These are phyloP conservation scores for Enteromius paludinosus DNA, from an alignment of 2,797 vertebrate genomes.

Conservation along the genomic window DNA sequence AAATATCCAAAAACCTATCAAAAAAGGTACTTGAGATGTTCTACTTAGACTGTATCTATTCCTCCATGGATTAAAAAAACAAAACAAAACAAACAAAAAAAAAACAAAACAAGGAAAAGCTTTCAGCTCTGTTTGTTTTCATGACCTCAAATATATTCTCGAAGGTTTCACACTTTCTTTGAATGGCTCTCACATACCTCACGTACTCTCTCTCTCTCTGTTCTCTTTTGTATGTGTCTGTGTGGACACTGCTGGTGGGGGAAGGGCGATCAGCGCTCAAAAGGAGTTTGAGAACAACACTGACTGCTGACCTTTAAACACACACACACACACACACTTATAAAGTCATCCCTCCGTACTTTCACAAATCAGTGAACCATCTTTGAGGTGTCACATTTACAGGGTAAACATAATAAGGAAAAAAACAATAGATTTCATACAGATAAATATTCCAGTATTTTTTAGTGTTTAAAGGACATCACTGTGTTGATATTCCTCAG, in stretches of 20 bases:
- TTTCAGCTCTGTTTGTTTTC: background rate
- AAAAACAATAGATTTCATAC: background rate
- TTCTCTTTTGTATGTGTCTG: conserved; percentile 31
- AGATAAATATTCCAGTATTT: background rate
- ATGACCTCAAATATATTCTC: background rate
- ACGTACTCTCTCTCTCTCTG: conserved; percentile 16
- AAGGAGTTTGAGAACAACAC: conserved; percentile 50
- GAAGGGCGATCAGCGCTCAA: conserved; percentile 24
- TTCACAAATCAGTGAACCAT: background rate
- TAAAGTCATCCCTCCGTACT: conserved; percentile 1
- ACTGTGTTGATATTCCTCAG: background rate
- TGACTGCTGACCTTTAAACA: conserved; percentile 40
- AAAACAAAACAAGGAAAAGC: background rate
- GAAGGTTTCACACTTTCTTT: background rate
- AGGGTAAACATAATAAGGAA: background rate
- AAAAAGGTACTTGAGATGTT: background rate
- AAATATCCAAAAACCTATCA: too few species aligned
- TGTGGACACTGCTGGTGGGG: conserved; percentile 51
- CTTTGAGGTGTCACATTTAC: conserved; percentile 1
- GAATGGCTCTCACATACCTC: conserved; percentile 6
- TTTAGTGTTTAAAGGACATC: background rate
- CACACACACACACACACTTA: conserved; percentile 39
- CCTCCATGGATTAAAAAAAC: background rate
- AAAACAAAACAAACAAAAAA: background rate
- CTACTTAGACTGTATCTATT: background rate